A percentile compares a stretch with the other conserved stretches of the same genome.
Conservation (phyloP, 2,797 vertebrate species). For the Sebastiscus albofasciatus region DNA sequence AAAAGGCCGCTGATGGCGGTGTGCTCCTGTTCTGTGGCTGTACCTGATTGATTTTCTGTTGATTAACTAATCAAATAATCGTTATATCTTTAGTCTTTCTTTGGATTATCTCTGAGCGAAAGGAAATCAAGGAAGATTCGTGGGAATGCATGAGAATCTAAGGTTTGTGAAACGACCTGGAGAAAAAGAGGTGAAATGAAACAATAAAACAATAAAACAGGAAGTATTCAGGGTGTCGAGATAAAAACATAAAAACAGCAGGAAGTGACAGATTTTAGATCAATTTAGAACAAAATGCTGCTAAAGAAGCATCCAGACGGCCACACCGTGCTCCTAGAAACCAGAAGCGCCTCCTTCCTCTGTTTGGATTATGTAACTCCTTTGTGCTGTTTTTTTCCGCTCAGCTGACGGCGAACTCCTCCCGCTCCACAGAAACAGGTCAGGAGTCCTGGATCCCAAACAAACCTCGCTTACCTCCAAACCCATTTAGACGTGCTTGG, state of each 20-base stretch:
- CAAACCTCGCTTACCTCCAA: background rate
- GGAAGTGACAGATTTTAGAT: background rate
- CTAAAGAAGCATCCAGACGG: background rate
- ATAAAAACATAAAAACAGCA: background rate
- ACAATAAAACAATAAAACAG: background rate
- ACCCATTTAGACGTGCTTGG: background rate
- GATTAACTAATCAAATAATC: too few relatives aligned
- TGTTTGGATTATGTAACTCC: background rate
- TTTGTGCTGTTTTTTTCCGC: background rate
- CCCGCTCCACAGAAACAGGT: background rate
- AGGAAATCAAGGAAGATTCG: background rate
- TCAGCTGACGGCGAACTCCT: background rate
- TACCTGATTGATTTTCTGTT: too few relatives aligned
- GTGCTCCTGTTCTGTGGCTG: too few relatives aligned
- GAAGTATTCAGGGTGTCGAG: too few relatives aligned
- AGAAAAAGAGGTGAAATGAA: background rate
- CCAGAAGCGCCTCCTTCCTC: background rate
- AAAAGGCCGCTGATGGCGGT: too few relatives aligned
- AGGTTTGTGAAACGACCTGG: background rate
- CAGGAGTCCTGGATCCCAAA: conserved; percentile 1
- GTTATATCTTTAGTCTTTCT: background rate
- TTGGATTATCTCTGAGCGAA: background rate
- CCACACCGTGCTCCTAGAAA: background rate
- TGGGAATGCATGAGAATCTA: background rate
- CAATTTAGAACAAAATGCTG: background rate